Base-by-base conservation (phyloP, 2,797 vertebrate species). In the Austrolebias charrua region DNA sequence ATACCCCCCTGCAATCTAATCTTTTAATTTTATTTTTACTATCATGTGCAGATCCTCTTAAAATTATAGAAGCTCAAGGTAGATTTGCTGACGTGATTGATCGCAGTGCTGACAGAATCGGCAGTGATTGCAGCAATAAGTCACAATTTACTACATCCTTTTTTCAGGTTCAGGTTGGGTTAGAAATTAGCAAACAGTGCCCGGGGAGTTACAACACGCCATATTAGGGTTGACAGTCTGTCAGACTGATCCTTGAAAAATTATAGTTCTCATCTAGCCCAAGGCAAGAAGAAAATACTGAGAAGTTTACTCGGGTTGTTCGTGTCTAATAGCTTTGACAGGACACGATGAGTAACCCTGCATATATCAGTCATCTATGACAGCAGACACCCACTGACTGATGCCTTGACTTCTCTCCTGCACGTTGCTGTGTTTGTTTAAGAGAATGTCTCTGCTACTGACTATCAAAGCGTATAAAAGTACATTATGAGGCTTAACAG, bases 401-500 rank as follows among this genome's bases (percentile, higher is more conserved):
- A 89, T 80, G 69, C 74, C 50, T 57, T 60, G 19, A 69, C 46
- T 66, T 86, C 86, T 79, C 58, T 75, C 57, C 51, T 33, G n/a
- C n/a, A 18, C 47, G 6, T 35, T n/a, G 19, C 3, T 70, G 38
- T 76, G 54, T 52, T 50, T 66, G 55, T 62, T 63, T 52, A 51
- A 69, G 58, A 77, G 83, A 82, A 81, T 74, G 75, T 86, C 63
- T 80, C 71, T 78, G 85, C 89, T 84, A 82, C 85, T 58, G 75
- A 76, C 79, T 89, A 84, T 91, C 87, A 83, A 85, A 83, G 78
- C 74, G 76, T 62, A 77, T 82, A 82, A 80, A 83, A 72, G 4
- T 48, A 66, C 82, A 90, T 90, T 88, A 85, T 82, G 86, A 87
- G 79, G 74, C 83, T 87, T 86, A 89, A 90, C 85, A 80, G 73